Evolutionary conservation across 2,797 vertebrate species (phyloP).

Genomic region (Carduelis carduelis): DNA sequence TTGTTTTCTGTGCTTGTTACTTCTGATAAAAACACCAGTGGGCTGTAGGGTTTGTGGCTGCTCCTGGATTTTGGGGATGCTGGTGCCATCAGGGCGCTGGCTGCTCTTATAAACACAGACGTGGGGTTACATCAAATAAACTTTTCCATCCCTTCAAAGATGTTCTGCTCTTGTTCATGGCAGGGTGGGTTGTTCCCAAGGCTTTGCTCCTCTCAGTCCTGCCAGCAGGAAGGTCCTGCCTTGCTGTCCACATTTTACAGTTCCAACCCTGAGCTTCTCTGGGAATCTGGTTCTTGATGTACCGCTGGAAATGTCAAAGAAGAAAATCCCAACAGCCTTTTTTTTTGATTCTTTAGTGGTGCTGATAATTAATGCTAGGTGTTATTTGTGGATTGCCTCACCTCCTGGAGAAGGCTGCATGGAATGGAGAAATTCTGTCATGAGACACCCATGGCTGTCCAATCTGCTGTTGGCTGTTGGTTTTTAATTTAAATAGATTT

Average conservation of each 20-base stretch:
- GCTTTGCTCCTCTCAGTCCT: background rate
- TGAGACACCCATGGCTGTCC: background rate
- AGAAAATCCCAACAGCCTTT: background rate
- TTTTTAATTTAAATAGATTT: background rate
- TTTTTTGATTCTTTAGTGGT: background rate
- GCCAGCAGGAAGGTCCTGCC: background rate
- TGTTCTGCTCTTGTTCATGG: background rate
- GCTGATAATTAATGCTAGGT: background rate
- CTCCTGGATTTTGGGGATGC: background rate
- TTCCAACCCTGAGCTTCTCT: background rate
- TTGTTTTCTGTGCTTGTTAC: background rate
- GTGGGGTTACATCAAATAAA: background rate
- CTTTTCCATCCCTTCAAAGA: background rate
- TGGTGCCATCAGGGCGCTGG: background rate
- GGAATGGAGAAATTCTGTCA: background rate
- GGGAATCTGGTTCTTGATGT: background rate
- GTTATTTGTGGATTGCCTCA: background rate
- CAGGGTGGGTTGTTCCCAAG: background rate
- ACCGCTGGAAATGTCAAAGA: fast-evolving
- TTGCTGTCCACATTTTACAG: fast-evolving
- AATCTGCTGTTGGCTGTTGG: fast-evolving
- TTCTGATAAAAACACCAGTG: background rate
- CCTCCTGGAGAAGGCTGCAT: background rate
- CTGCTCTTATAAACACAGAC: fast-evolving
- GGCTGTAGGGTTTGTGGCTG: background rate